These are phyloP conservation scores for Microtus oregoni DNA, from an alignment of 2,113 vertebrate genomes.

Conservation along the genomic window DNA sequence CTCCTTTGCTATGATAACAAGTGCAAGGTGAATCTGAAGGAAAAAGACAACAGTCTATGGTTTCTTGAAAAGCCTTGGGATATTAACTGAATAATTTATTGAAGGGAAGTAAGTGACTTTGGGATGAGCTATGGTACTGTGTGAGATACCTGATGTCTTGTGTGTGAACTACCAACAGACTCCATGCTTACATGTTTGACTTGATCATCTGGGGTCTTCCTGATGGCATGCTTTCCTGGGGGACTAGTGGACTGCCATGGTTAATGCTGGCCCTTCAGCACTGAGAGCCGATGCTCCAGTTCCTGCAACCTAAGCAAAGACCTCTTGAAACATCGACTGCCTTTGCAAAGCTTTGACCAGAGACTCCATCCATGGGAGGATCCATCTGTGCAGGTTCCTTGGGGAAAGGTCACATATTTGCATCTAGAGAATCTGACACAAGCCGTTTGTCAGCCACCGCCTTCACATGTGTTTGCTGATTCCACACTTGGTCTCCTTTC, in stretches of 20 bases:
- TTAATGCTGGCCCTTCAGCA: neutral
- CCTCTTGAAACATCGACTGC: neutral
- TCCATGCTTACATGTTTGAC: neutral
- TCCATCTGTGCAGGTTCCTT: constrained; percentile 24
- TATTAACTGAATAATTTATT: neutral
- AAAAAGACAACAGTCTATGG: neutral
- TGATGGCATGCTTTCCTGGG: neutral
- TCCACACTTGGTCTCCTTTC: constrained; percentile 55
- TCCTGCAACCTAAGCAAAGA: neutral
- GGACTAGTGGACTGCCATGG: neutral
- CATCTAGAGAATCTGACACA: constrained; percentile 63
- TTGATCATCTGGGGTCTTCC: neutral
- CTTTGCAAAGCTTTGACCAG: neutral
- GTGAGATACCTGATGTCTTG: neutral
- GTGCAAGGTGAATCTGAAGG: neutral
- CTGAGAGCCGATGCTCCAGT: neutral
- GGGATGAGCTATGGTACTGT: neutral
- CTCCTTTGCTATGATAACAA: neutral
- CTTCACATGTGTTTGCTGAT: constrained; percentile 54
- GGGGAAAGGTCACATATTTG: neutral
- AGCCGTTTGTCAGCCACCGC: constrained; percentile 74
- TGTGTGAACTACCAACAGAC: neutral
- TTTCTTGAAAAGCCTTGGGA: constrained; percentile 13
- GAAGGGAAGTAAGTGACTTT: neutral
- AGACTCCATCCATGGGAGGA: neutral